phyloP scores from a whole-genome alignment of 92 coral and sea anemone genomes.

The Metridium senile region DNA sequence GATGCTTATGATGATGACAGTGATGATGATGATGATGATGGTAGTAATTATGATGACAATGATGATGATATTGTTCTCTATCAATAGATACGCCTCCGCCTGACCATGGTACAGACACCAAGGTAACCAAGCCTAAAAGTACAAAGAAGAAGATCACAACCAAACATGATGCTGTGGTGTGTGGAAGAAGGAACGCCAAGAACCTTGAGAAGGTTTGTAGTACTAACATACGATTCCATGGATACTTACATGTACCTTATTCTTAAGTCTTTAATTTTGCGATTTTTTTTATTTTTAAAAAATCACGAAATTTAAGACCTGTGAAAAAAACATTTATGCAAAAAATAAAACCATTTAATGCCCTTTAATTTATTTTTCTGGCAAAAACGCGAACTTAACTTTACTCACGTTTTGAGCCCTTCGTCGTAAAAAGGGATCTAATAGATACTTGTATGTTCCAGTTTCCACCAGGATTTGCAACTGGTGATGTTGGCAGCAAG shows the following conservation, averaged over 20 bases:
- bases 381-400: too few species aligned
- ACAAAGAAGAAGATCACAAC: conserved; percentile 82
- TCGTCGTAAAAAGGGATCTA: too few species aligned
- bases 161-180: conserved; percentile 88
- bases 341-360: too few species aligned
- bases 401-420: too few species aligned
- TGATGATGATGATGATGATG: neutral
- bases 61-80: too few species aligned
- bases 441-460: conserved; percentile 13
- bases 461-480: conserved; percentile 91
- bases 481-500: conserved; percentile 88
- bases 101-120: conserved; percentile 19
- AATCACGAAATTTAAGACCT: too few species aligned
- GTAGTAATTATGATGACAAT: neutral
- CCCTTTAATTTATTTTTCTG: too few species aligned
- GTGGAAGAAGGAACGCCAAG: conserved; percentile 92
- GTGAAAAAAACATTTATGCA: too few species aligned
- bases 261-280: too few species aligned
- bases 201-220: conserved; percentile 82
- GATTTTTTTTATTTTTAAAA: too few species aligned
- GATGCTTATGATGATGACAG: too few species aligned
- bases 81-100: conserved; percentile 16
- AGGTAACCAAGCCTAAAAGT: conserved; percentile 19
- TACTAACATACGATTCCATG: neutral
- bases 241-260: too few species aligned